Evolutionary conservation across 2,797 vertebrate genomes (phyloP), one percentile per base, ranked within the genome.

Genomic region (Ataeniobius toweri): DNA sequence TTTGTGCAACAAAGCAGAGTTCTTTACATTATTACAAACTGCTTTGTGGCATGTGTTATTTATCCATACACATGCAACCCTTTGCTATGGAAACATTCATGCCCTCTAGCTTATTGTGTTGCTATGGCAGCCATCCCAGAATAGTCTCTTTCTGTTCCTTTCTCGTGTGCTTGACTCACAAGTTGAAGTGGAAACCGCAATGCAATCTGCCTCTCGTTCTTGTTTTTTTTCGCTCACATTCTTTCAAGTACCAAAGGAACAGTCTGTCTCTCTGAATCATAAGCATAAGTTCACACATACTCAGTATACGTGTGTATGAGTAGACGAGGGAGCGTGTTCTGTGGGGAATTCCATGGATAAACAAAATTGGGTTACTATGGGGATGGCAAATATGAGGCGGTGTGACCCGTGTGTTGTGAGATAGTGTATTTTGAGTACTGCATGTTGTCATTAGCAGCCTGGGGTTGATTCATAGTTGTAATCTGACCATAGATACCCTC

Each of bases 91-190:
- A 93, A 94, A 96, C 94, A 89, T 83, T 81, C 79, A 83, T 92
- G 87, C 92, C 94, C 91, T 90, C 86, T 93, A 94, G 94, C 95
- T 95, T 96, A 96, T 96, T 96, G 94, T 96, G 96, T 96, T 96
- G 81, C 94, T 75, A 96, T 94, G 88, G 94, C 88, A 93, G 91
- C 95, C 94, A 96, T 96, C 94, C 95, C 95, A 95, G 95, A 96
- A 96, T 96, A 95, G 90, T 96, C 83, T 69, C 71, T 73, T 73
- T 79, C 51, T n/a, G 82, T 92, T 88, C 92, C 92, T 93, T 93
- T 94, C 94, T 94, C 90, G 88, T 95, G 95, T 94, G 93, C 50
- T 86, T 96, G 95, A 96, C 92, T 96, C 95, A 96, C 92, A 93
- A 89, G 92, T 91, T 68, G 88, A 94, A 93, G 91, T 94, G 94